Base-by-base conservation (phyloP, 2,888 invertebrate species). In the Trachelus troglodyta region DNA sequence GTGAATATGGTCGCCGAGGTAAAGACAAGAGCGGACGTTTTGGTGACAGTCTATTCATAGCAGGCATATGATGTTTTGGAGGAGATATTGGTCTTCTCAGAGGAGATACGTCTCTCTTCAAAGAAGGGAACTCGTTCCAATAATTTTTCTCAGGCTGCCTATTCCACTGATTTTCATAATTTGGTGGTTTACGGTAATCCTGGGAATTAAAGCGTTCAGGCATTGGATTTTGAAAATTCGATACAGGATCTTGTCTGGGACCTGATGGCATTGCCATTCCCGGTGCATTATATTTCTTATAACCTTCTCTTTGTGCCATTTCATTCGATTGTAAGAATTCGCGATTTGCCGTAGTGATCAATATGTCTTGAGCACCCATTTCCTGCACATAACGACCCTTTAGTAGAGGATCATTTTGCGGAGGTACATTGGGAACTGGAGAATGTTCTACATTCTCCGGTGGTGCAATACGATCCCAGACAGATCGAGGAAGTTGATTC, bases 381-480 rank as follows among this genome's bases (percentile, higher is more conserved):
- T 90, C 88, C 77, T 89, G 88, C 9, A 89, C 82, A 40, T 85
- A 89, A 77, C 90, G 89, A 75, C 87, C 87, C 74, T 85, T 85
- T n/a, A 84, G 76, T 37, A 83, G 56, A 11, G 81, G 75, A 80
- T 75, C 37, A 69, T 69, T 71, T 6, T 71, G 71, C 31, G 12
- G 31, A 71, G 30, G 31, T 34, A 33, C 9, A 33, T 12, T 31
- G 12, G 71, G 71, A 31, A 71, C 30, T 15, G 71, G 9, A 15
- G 71, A 71, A 79, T 81, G 35, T 35, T 34, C 74, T 34, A 74
- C 30, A 69, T 76, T 85, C 6, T 86, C 87, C 11, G 86, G 82
- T 4, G 91, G 91, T 12, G 89, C 90, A 33, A 91, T 91, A 56
- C 91, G 87, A 83, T 91, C 90, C 91, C 91, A 91, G n/a, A 91